These are phyloP conservation scores for Cnemophilus loriae DNA, from an alignment of 2,113 vertebrate genomes.

Conservation along the genomic window DNA sequence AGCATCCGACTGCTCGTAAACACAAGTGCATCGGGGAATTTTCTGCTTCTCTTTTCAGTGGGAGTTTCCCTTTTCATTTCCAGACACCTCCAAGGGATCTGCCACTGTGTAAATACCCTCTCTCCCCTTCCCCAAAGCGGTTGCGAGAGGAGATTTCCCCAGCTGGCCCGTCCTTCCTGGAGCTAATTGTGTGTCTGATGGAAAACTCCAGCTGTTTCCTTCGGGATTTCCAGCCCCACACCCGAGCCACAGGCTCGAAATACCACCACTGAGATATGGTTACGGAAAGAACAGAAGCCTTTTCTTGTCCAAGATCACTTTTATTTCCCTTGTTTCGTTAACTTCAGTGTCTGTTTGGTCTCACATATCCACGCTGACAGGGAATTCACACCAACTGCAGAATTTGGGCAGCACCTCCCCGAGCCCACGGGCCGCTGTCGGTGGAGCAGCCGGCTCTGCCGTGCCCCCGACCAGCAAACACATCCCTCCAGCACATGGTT, in stretches of 20 bases:
- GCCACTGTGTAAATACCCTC: not conserved
- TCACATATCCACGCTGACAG: slow-evolving; percentile 47
- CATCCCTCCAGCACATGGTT: not conserved
- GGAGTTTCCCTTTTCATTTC: not conserved
- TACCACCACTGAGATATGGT: not conserved
- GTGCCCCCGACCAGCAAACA: not conserved
- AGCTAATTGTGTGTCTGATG: not conserved
- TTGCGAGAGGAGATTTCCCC: not conserved
- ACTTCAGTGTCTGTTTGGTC: slow-evolving; percentile 63
- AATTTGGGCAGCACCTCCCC: not conserved
- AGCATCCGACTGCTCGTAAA: not conserved
- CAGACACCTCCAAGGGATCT: not conserved
- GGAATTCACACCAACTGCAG: slow-evolving; percentile 41
- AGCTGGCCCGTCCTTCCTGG: not conserved
- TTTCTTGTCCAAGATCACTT: slow-evolving; percentile 73
- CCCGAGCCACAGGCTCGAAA: not conserved
- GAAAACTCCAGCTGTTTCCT: not conserved
- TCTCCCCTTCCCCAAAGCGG: not conserved
- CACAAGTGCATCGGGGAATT: not conserved
- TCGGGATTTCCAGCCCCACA: not conserved
- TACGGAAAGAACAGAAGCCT: slow-evolving; percentile 59
- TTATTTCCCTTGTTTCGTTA: slow-evolving; percentile 70
- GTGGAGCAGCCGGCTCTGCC: not conserved
- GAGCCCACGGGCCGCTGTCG: not conserved
- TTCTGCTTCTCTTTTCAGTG: not conserved